These are phyloP conservation scores for Albula goreensis DNA, from an alignment of 2,113 vertebrate species.

Conservation along the genomic window DNA sequence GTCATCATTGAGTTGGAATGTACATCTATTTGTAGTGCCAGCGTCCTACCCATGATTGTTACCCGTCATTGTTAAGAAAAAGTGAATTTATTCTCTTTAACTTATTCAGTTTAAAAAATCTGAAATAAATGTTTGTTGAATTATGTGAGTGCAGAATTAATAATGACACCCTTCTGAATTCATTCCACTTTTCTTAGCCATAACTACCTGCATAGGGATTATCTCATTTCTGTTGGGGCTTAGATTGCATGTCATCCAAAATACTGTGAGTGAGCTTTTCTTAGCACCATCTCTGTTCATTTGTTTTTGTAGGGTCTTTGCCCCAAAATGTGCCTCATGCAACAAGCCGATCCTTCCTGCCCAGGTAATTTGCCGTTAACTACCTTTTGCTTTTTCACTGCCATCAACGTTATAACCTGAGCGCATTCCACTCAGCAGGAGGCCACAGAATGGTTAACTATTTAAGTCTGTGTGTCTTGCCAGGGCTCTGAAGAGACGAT, in stretches of 20 bases:
- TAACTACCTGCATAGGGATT: too few species aligned
- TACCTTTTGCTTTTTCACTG: not conserved
- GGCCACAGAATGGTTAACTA: not conserved
- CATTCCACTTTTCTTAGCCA: too few species aligned
- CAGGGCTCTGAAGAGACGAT: conserved; percentile 87
- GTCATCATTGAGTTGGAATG: too few species aligned
- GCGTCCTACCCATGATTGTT: too few species aligned
- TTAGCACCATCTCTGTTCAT: not conserved
- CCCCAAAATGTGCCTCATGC: conserved; percentile 82
- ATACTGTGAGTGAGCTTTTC: not conserved
- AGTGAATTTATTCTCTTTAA: too few species aligned
- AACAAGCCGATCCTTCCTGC: conserved; percentile 80
- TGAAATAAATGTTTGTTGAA: too few species aligned
- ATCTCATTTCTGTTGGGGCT: not conserved
- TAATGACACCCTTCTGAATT: not conserved
- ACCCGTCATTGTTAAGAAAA: too few species aligned
- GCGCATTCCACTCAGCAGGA: not conserved
- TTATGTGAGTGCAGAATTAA: not conserved
- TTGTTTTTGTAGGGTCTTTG: conserved; percentile 72
- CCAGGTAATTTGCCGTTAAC: conserved; percentile 65
- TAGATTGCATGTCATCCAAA: not conserved
- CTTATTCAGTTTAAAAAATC: too few species aligned
- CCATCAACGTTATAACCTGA: not conserved
- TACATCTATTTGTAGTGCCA: too few species aligned
- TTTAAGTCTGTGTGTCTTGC: conserved; percentile 18